Percentiles rank a stretch among this genome's conserved stretches.
phyloP scores from a whole-genome alignment of 2,888 invertebrate genomes.

The Lasioglossum leucozonium region DNA sequence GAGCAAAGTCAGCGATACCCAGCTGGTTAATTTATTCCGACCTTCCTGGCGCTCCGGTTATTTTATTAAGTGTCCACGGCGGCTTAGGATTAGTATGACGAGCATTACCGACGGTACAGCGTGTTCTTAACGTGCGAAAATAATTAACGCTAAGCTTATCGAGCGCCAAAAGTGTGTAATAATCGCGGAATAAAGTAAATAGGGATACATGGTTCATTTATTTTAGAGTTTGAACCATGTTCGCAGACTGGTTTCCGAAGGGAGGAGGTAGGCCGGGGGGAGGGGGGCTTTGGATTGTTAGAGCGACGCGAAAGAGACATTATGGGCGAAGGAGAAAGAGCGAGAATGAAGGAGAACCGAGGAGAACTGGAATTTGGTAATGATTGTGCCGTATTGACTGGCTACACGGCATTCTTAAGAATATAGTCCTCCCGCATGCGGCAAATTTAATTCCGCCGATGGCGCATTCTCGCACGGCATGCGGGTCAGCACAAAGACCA shows the following conservation, averaged over 20 bases:
- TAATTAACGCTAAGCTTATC: not conserved
- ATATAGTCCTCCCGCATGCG: constrained; percentile 27
- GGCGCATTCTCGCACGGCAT: constrained; percentile 32
- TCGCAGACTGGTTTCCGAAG: not conserved
- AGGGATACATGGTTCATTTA: not conserved
- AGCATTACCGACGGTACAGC: not conserved
- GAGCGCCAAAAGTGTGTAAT: not conserved
- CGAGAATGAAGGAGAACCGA: not conserved
- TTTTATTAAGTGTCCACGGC: not conserved
- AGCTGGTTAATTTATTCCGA: not conserved
- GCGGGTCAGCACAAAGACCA: constrained; percentile 29
- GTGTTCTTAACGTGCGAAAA: not conserved
- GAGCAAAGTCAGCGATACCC: not conserved
- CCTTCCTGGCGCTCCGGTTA: not conserved
- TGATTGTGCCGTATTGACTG: constrained; percentile 16
- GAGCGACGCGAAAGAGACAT: not conserved
- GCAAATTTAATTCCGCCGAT: constrained; percentile 26
- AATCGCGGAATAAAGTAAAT: not conserved
- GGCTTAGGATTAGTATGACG: not conserved
- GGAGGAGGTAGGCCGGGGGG: too few relatives aligned
- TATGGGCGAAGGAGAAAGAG: not conserved
- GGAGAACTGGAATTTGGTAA: not conserved
- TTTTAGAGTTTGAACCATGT: not conserved
- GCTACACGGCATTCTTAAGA: constrained; percentile 13
- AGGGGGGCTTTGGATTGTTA: not conserved